These are phyloP conservation scores for Myzus persicae DNA, from an alignment of 1,140 invertebrate genomes.

Conservation along the genomic window DNA sequence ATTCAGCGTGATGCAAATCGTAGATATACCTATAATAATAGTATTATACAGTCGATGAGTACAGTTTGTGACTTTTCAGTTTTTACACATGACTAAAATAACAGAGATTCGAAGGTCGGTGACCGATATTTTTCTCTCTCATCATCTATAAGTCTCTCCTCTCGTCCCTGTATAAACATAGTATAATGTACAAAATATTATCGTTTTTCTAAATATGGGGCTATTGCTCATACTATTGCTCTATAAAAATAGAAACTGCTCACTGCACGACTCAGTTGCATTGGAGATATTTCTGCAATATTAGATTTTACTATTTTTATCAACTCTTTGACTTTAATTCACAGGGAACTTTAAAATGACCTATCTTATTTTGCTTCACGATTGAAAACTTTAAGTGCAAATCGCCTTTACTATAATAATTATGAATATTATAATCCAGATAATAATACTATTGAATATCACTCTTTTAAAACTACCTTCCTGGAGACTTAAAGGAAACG, in stretches of 20 bases:
- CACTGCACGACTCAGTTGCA: background rate
- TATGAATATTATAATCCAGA: background rate
- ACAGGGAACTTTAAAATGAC: background rate
- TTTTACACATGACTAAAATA: background rate
- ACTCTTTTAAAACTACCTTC: background rate
- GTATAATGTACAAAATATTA: background rate
- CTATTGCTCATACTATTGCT: too few relatives aligned
- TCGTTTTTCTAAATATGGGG: background rate
- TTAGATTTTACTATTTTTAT: constrained; percentile 4
- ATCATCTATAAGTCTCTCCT: background rate
- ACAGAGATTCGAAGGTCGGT: background rate
- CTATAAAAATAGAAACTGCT: background rate
- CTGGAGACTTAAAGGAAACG: background rate
- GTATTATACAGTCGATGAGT: background rate
- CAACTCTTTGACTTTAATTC: background rate
- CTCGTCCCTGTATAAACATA: too few relatives aligned
- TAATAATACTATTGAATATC: background rate
- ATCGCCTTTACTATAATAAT: background rate
- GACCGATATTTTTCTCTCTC: background rate
- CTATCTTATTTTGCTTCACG: background rate
- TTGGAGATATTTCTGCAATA: background rate
- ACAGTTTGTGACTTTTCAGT: background rate
- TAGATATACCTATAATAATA: background rate
- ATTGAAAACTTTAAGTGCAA: background rate
- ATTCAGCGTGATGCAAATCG: constrained; percentile 30